Evolutionary conservation across 2,797 vertebrate genomes (phyloP), one percentile per base, ranked within the genome.

Genomic region (Microchirus variegatus): DNA sequence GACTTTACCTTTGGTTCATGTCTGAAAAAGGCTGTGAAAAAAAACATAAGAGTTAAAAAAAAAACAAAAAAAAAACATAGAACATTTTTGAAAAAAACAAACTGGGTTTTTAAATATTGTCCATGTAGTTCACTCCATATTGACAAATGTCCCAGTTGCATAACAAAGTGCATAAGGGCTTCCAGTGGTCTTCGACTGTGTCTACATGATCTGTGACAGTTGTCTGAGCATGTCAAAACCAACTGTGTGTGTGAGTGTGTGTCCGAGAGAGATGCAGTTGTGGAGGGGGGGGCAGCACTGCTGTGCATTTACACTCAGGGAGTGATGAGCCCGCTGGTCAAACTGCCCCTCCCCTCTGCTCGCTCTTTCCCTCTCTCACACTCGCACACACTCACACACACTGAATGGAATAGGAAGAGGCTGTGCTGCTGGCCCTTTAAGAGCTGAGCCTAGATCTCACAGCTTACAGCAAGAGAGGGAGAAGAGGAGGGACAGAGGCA

Each of bases 381-480:
- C 67, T 19, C 57, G 46, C 70, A 59, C 19, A 18, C 50, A 59
- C 19, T 16, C 50, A 35, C 53, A 53, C 64, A 43, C 66, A 49
- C 45, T 51, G 37, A 67, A 50, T 4, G 17, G 57, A 46, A 50
- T 70, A 53, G 13, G 44, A 44, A 19, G 61, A 46, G 48, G 26
- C 47, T 55, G 31, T 60, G 86, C 77, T 82, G 66, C 95, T 96
- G 94, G 92, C 96, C 95, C 96, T 97, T 97, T 98, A 98, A 98
- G 95, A 95, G 93, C 90, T 86, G 93, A 94, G 94, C 93, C 92
- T 92, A 92, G 92, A 90, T 95, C 94, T 91, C 93, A 90, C 92
- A 88, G 89, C 60, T 51, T 91, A 83, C 90, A 84, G 89, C 86
- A 87, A 65, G 78, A 77, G 84, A 73, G 89, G 16, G 90, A 73